phyloP scores from a whole-genome alignment of 2,113 vertebrate genomes.

The Coturnix japonica region DNA sequence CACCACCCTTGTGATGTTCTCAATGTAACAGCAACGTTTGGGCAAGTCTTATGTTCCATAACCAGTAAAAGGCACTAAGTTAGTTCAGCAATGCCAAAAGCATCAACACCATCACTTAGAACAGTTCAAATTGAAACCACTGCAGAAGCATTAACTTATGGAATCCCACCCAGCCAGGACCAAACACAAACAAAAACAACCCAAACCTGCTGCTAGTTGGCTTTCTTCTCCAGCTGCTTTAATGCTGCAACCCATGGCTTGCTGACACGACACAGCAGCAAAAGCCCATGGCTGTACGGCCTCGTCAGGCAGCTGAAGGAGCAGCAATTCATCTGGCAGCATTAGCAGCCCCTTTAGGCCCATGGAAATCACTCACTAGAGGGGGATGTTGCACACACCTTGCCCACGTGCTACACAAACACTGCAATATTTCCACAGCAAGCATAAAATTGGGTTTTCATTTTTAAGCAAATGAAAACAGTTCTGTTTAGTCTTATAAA shows the following conservation, averaged over 20 bases:
- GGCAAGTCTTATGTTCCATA: neutral
- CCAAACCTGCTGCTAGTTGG: neutral
- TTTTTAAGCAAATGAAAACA: slow-evolving; percentile 25
- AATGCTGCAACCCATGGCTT: neutral
- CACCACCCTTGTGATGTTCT: neutral
- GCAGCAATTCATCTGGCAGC: neutral
- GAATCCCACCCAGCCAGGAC: neutral
- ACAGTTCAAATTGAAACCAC: neutral
- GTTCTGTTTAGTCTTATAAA: slow-evolving; percentile 32
- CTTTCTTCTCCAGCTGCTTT: neutral
- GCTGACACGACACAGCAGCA: neutral
- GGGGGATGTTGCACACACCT: neutral
- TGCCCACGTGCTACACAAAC: neutral
- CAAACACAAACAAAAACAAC: neutral
- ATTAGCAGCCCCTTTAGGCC: fast-evolving
- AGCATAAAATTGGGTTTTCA: neutral
- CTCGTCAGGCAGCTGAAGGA: neutral
- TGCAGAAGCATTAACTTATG: neutral
- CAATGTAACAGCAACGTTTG: neutral
- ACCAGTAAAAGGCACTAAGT: neutral
- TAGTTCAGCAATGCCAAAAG: neutral
- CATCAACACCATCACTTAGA: fast-evolving
- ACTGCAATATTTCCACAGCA: neutral
- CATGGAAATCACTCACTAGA: neutral
- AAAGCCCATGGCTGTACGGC: neutral